These are phyloP conservation scores for Trachythela sp. DNA, from an alignment of 64 coral and sea anemone genomes.

Conservation along the genomic window DNA sequence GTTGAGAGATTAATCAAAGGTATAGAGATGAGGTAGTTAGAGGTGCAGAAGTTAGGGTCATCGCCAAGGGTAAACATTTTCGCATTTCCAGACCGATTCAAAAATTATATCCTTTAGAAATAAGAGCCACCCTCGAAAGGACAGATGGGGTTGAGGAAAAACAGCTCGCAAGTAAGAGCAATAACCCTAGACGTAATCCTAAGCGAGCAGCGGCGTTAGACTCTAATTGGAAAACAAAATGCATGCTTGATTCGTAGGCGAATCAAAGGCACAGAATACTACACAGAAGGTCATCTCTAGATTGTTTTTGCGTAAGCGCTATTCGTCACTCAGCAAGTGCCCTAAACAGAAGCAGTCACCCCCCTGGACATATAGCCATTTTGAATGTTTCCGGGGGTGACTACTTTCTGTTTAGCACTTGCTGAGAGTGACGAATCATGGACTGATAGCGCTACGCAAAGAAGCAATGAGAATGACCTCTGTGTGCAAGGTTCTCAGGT, in stretches of 20 bases:
- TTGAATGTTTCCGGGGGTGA: too few relatives aligned
- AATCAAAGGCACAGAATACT: too few relatives aligned
- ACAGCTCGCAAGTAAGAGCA: neutral
- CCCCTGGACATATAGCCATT: too few relatives aligned
- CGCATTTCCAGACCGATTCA: neutral
- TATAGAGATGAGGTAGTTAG: slow-evolving; percentile 12
- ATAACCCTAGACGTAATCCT: neutral
- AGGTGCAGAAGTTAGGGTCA: neutral
- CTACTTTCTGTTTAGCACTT: too few relatives aligned
- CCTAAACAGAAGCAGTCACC: too few relatives aligned
- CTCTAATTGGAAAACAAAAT: neutral
- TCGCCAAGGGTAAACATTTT: slow-evolving; percentile 6
- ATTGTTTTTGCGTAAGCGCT: too few relatives aligned
- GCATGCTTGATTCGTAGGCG: slow-evolving; percentile 39
- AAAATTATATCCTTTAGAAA: slow-evolving; percentile 11
- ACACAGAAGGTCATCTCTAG: too few relatives aligned
- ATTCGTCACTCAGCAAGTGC: too few relatives aligned
- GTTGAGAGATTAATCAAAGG: slow-evolving; percentile 23
- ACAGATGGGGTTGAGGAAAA: neutral
- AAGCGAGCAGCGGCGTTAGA: slow-evolving; percentile 5
- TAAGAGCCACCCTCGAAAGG: neutral
- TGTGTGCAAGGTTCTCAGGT: too few relatives aligned
- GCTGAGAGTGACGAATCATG: too few relatives aligned
- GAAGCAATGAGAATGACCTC: too few relatives aligned
- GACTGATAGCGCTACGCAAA: too few relatives aligned